phyloP scores from a whole-genome alignment of 64 coral and sea anemone genomes.

The Cladopsammia gracilis region DNA sequence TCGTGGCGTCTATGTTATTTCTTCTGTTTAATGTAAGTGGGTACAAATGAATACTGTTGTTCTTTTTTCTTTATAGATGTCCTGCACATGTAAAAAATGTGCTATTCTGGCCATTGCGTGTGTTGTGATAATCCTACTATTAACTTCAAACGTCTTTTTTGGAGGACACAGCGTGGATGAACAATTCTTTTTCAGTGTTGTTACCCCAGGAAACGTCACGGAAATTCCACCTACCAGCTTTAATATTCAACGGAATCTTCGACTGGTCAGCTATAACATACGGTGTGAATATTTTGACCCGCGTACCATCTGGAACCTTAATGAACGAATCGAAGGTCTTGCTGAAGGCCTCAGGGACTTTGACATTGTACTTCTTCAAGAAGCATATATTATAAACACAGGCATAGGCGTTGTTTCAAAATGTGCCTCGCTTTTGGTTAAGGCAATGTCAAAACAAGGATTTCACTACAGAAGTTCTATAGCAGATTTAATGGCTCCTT shows the following conservation, averaged over 20 bases:
- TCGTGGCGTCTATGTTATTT: too few species aligned
- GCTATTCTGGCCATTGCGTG: background rate
- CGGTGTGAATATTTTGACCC: conserved; percentile 51
- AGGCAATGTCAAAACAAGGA: conserved; percentile 38
- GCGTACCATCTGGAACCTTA: background rate
- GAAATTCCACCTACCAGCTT: background rate
- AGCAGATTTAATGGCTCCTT: conserved; percentile 16
- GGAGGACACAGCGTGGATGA: background rate
- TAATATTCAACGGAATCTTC: background rate
- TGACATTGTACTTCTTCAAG: conserved; percentile 55
- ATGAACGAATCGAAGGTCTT: conserved; percentile 30
- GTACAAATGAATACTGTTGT: too few species aligned
- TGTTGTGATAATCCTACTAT: background rate
- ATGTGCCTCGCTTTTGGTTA: conserved; percentile 31
- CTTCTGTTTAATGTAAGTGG: too few species aligned
- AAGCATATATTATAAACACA: conserved; percentile 49
- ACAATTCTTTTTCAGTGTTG: background rate
- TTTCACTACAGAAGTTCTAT: conserved; percentile 61
- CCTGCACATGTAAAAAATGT: background rate
- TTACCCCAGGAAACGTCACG: background rate
- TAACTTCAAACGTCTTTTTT: background rate
- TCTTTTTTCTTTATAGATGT: background rate
- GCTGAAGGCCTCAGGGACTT: conserved; percentile 35
- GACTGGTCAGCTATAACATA: conserved; percentile 51
- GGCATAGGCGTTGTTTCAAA: conserved; percentile 34